Evolutionary conservation across 2,888 invertebrate genomes (phyloP).

Genomic region (Tetranychus piercei): DNA sequence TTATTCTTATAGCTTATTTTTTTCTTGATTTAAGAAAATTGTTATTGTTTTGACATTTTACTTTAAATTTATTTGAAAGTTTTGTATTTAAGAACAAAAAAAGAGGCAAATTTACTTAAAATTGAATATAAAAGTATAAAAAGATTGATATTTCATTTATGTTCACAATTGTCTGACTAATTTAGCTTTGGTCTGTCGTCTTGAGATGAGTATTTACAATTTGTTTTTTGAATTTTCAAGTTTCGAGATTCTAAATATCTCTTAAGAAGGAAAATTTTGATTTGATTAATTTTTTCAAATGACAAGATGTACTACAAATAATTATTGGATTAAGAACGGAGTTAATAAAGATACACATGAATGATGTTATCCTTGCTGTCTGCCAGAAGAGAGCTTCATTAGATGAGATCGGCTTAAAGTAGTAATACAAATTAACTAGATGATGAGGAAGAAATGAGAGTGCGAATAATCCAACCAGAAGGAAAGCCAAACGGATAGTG

Average conservation of each 20-base stretch:
- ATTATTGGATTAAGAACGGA: conserved; percentile 6
- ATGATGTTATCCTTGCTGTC: conserved; percentile 3
- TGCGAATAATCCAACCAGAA: background rate
- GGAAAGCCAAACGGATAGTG: background rate
- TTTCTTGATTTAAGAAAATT: no score
- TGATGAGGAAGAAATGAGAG: conserved; percentile 7
- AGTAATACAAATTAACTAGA: background rate
- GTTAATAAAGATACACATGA: background rate
- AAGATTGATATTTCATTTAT: no score
- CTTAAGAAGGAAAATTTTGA: background rate
- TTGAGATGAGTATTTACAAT: background rate
- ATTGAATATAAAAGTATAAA: no score
- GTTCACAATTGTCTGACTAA: no score
- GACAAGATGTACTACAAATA: conserved; percentile 6
- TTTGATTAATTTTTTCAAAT: background rate
- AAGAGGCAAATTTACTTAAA: no score
- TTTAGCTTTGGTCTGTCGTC: background rate
- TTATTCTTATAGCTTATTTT: no score
- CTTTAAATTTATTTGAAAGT: no score
- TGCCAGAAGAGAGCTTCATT: background rate
- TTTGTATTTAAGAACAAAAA: no score
- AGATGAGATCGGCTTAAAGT: background rate
- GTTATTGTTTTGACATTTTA: no score
- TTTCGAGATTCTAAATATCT: background rate
- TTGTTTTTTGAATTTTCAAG: no score